phyloP scores from a whole-genome alignment of 2,888 invertebrate genomes.

The Lepidonotus clava region DNA sequence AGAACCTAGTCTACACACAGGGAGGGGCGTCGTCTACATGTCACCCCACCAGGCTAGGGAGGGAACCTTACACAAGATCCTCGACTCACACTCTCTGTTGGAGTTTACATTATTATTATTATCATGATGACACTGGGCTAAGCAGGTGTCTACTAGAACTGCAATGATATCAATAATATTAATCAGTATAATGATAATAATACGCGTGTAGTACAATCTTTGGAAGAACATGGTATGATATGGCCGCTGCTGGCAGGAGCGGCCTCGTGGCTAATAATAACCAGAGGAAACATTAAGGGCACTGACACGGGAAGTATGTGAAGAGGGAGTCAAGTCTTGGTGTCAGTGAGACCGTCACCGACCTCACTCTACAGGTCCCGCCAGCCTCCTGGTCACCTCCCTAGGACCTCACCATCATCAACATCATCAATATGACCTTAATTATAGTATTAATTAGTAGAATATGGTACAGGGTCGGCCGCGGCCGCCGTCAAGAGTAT shows the following conservation, averaged over 20 bases:
- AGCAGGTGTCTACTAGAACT: too few species aligned
- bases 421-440: not conserved
- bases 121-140: too few species aligned
- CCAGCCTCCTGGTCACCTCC: not conserved
- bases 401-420: not conserved
- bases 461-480: conserved; percentile 1
- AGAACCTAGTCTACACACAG: not conserved
- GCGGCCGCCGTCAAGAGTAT: conserved; percentile 13
- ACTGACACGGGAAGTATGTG: conserved; percentile 35
- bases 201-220: conserved; percentile 48
- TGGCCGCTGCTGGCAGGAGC: conserved; percentile 3
- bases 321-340: conserved; percentile 30
- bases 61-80: too few species aligned
- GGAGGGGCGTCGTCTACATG: too few species aligned
- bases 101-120: too few species aligned
- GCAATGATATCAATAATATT: too few species aligned
- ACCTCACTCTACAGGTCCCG: not conserved
- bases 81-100: too few species aligned
- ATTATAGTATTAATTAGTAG: too few species aligned
- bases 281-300: conserved; percentile 26
- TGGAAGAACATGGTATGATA: conserved; percentile 51
- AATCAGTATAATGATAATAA: conserved; percentile 7
- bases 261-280: not conserved
- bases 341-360: not conserved
- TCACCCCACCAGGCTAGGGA: too few species aligned